Conservation (phyloP, 2,113 vertebrate species). For the Cyphomyrus discorhynchus region DNA sequence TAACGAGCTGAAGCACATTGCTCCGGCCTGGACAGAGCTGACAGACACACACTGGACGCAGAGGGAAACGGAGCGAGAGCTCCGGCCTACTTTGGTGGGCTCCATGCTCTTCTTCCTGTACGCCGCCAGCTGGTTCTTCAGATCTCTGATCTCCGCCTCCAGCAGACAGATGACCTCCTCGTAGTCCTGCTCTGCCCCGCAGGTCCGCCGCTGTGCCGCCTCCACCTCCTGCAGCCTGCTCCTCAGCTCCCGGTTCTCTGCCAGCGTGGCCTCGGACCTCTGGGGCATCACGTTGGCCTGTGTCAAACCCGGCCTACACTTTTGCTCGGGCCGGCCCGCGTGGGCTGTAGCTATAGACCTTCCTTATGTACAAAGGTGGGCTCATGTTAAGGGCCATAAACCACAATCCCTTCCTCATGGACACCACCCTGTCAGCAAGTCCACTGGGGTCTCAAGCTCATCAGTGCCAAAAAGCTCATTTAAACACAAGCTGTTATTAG, state of each 20-base stretch:
- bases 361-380: not conserved
- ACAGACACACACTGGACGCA: not conserved
- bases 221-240: conserved; percentile 67
- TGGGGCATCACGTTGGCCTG: conserved; percentile 39
- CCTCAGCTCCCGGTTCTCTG: conserved; percentile 70
- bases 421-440: not conserved
- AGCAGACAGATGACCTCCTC: conserved; percentile 83
- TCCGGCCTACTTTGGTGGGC: conserved; percentile 28
- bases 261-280: conserved; percentile 69
- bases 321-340: not conserved
- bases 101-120: conserved; percentile 57
- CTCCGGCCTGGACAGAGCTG: not conserved
- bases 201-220: conserved; percentile 55
- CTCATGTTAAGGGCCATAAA: not conserved
- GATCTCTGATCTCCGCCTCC: conserved; percentile 79
- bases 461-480: not conserved
- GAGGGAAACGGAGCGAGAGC: not conserved
- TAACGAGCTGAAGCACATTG: not conserved
- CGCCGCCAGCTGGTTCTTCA: conserved; percentile 68
- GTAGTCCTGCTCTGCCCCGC: conserved; percentile 78
- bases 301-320: not conserved
- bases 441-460: not conserved
- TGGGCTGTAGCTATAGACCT: not conserved
- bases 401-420: not conserved
- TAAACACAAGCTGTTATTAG: not conserved